These are phyloP conservation scores for Drosophila lini DNA, from an alignment of 1,140 invertebrate genomes.

Conservation along the genomic window DNA sequence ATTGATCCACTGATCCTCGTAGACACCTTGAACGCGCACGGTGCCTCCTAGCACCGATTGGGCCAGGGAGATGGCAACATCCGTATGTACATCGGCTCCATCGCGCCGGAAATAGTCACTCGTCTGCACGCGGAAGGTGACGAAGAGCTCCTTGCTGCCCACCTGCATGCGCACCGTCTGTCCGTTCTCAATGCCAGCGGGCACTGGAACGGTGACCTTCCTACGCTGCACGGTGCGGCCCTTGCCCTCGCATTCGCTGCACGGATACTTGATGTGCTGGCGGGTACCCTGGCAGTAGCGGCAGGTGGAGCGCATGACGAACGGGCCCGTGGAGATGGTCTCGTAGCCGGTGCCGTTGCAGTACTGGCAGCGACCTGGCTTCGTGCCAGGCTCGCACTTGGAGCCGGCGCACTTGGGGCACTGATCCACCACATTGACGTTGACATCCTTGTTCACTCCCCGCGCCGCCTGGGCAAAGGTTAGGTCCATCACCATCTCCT, in stretches of 20 bases:
- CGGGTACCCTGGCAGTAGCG: conserved; percentile 95
- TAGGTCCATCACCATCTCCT: conserved; percentile 96
- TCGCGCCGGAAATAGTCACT: conserved; percentile 97
- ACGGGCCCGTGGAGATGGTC: conserved; percentile 95
- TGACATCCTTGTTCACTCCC: conserved; percentile 97
- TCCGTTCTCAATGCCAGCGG: conserved; percentile 97
- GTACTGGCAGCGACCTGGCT: conserved; percentile 92
- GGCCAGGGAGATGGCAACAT: conserved; percentile 92
- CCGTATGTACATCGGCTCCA: conserved; percentile 97
- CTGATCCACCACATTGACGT: conserved; percentile 95
- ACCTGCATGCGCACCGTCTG: conserved; percentile 97
- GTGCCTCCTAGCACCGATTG: conserved; percentile 98
- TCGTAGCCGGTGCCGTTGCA: conserved; percentile 99
- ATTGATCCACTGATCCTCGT: conserved; percentile 96
- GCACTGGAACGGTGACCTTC: conserved; percentile 97
- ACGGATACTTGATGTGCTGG: conserved; percentile 95
- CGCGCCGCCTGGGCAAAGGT: conserved; percentile 98
- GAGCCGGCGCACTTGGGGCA: conserved; percentile 95
- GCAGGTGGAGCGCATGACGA: conserved; percentile 98
- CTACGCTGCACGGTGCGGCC: conserved; percentile 95
- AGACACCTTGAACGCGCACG: conserved; percentile 95
- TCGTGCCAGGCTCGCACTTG: conserved; percentile 94
- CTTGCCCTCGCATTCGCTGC: conserved; percentile 96
- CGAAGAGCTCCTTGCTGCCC: conserved; percentile 95
- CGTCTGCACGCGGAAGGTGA: conserved; percentile 93